Evolutionary conservation across 2,113 vertebrate species (phyloP), one percentile per base, ranked within the genome.

Genomic region (Chunga burmeisteri): DNA sequence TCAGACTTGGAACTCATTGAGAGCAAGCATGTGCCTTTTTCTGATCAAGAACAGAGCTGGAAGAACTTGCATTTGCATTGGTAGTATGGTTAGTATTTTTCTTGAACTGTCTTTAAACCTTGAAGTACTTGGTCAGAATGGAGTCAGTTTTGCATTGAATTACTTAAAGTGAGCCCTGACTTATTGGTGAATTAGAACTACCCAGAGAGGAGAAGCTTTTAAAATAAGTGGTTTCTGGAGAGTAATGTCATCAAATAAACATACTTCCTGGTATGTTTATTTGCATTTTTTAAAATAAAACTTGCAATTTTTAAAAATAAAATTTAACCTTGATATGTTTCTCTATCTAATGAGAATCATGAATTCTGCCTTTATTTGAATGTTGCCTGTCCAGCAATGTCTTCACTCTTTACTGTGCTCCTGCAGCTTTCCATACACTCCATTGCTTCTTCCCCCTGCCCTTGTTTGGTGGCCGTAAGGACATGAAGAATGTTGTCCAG

Each of bases 11-110:
- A 87, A 78, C 83, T 93, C 67, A 4, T 12, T 50, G 78, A 95
- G 71, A 96, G 74, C 91, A 73, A 95, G 94, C 78, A 90, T 82
- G 96, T 97, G 96, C 97, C 97, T 96, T 96, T 96, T 88, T 86
- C 89, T 96, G 96, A 96, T 77, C 84, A 53, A 55, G 81, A 85
- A 20, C 58, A 70, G 78, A 94, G 85, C 81, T 95, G 61, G 62
- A 9, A 59, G 62, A 81, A 11, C 32, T 21, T 63, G 44, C 3
- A 3, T 81, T 89, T 68, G 86, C 34, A 14, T 67, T 84, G 49
- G 42, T 72, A n/a, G 61, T 13, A 16, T 42, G 58, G 62, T 59
- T 87, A 75, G 59, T 47, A 10, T 80, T 79, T 71, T 84, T 84
- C 38, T 87, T 74, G 32, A 82, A 29, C n/a, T 73, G 30, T 42